These are phyloP conservation scores for Subacronicta megacephala DNA, from an alignment of 2,888 invertebrate genomes.

Conservation along the genomic window DNA sequence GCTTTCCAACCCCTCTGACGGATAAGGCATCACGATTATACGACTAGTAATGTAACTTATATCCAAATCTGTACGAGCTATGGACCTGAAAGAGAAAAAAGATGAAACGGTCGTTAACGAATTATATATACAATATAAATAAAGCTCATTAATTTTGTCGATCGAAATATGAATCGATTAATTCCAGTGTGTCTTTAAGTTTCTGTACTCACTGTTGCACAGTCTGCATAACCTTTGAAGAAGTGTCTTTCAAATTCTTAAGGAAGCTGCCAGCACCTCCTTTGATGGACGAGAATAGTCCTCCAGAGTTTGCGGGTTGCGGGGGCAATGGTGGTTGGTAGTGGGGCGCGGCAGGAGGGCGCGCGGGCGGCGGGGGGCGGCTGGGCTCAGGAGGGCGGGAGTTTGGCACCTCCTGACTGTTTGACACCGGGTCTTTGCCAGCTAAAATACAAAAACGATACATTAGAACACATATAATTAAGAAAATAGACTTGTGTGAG, in stretches of 20 bases:
- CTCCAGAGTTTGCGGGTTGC: conserved; percentile 81
- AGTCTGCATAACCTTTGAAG: conserved; percentile 98
- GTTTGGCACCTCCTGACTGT: conserved; percentile 69
- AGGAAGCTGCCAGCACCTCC: conserved; percentile 98
- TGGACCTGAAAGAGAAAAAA: conserved; percentile 90
- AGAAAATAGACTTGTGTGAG: neutral
- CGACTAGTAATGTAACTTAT: conserved; percentile 97
- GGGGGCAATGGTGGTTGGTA: conserved; percentile 71
- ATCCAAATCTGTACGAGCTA: conserved; percentile 96
- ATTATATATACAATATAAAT: too few relatives aligned
- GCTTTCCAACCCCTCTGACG: conserved; percentile 98
- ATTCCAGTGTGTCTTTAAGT: too few relatives aligned
- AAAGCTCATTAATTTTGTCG: too few relatives aligned
- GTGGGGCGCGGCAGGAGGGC: conserved; percentile 75
- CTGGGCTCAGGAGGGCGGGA: conserved; percentile 78
- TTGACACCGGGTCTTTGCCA: conserved; percentile 70
- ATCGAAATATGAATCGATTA: neutral
- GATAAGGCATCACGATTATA: conserved; percentile 97
- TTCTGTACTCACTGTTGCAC: conserved; percentile 94
- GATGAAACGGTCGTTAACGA: too few relatives aligned
- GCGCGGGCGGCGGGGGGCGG: conserved; percentile 73
- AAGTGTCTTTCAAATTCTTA: conserved; percentile 98
- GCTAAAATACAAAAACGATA: conserved; percentile 66
- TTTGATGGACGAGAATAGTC: conserved; percentile 95
- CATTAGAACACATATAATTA: conserved; percentile 5